These are phyloP conservation scores for Heliothis virescens DNA, from an alignment of 1,140 invertebrate species.

Conservation along the genomic window DNA sequence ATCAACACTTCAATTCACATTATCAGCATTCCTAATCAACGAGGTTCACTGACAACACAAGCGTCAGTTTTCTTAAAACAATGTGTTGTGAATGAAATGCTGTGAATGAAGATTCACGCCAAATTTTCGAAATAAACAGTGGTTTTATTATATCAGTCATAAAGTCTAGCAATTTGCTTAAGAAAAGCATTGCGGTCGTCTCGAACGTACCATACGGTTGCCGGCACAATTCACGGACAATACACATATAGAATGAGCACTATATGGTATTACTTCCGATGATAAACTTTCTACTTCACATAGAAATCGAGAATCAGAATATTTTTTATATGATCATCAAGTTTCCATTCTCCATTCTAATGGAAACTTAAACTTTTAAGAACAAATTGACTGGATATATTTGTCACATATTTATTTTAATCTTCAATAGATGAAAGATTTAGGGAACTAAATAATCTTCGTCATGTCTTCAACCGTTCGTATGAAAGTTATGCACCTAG, in stretches of 20 bases:
- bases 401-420: neutral
- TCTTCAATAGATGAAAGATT: too few relatives aligned
- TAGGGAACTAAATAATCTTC: too few relatives aligned
- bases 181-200: constrained; percentile 5
- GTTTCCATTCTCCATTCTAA: constrained; percentile 17
- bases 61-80: too few relatives aligned
- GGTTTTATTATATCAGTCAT: neutral
- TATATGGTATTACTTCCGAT: constrained; percentile 23
- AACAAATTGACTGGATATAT: neutral
- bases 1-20: too few relatives aligned
- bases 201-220: neutral
- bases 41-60: too few relatives aligned
- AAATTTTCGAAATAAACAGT: too few relatives aligned
- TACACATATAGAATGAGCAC: constrained; percentile 30
- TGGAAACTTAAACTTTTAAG: too few relatives aligned
- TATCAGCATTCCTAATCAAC: neutral
- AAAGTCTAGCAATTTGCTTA: constrained; percentile 9
- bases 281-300: constrained; percentile 29
- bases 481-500: too few relatives aligned
- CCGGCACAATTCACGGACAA: constrained; percentile 17
- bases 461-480: too few relatives aligned
- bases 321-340: constrained; percentile 13
- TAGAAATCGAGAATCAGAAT: constrained; percentile 30
- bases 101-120: too few relatives aligned
- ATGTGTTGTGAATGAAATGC: too few relatives aligned